Conservation (phyloP, 2,113 vertebrate genomes). For the Aythya baeri region DNA sequence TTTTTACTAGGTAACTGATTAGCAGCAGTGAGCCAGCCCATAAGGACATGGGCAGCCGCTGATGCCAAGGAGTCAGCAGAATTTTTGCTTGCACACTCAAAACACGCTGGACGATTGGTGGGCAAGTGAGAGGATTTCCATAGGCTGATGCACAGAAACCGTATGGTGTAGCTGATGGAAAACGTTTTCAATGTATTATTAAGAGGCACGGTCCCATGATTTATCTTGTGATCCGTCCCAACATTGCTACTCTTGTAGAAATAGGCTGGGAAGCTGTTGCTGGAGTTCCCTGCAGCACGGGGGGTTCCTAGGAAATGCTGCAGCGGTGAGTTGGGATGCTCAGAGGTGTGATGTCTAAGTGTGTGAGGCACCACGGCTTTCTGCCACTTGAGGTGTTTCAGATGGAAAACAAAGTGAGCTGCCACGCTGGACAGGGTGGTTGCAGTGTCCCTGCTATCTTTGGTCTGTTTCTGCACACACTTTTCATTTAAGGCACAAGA, state of each 20-base stretch:
- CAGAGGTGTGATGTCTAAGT: fast-evolving
- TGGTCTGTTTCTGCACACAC: neutral
- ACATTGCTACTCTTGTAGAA: neutral
- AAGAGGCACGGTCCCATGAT: neutral
- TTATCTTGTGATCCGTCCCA: neutral
- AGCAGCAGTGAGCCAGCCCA: neutral
- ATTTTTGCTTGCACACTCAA: neutral
- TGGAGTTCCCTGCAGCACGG: fast-evolving
- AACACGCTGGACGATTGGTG: fast-evolving
- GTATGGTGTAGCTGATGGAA: neutral
- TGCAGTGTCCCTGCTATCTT: neutral
- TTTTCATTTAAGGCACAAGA: neutral
- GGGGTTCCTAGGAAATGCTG: neutral
- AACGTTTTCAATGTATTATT: neutral
- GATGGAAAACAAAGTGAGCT: neutral
- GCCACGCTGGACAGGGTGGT: neutral
- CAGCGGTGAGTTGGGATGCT: neutral
- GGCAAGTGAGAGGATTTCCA: fast-evolving
- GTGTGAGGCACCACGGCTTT: neutral
- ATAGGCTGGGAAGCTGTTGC: neutral
- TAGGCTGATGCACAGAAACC: neutral
- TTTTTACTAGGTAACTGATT: neutral
- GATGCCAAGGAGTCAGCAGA: neutral
- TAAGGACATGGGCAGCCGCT: neutral
- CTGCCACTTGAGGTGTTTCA: neutral